phyloP scores from a whole-genome alignment of 2,113 vertebrate genomes.

The Capreolus pygargus region DNA sequence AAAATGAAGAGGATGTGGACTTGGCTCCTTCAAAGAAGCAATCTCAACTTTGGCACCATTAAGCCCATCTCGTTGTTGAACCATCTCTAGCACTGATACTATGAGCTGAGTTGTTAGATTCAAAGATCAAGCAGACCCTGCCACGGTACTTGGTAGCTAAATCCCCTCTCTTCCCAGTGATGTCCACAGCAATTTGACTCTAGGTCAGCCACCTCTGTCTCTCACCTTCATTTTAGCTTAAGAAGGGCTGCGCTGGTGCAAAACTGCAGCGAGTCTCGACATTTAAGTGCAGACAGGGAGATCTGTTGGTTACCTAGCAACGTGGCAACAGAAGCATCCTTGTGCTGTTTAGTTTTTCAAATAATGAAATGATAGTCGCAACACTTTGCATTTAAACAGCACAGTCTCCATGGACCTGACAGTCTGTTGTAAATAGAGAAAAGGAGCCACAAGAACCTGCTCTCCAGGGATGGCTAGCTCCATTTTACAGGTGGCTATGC shows the following conservation, averaged over 20 bases:
- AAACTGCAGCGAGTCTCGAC: background rate
- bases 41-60: background rate
- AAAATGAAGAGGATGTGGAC: background rate
- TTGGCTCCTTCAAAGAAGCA: background rate
- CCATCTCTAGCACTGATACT: background rate
- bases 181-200: background rate
- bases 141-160: background rate
- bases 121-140: background rate
- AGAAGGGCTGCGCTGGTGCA: background rate
- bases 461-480: background rate
- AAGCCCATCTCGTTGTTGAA: background rate
- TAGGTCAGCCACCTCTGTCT: background rate
- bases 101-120: background rate
- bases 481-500: conserved; percentile 24
- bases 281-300: conserved; percentile 15
- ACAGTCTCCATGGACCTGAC: background rate
- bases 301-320: conserved; percentile 67
- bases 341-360: background rate
- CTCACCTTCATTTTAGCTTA: background rate
- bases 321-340: background rate
- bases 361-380: conserved; percentile 62
- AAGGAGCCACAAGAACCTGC: background rate
- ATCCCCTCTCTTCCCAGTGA: background rate
- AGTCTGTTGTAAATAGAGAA: conserved; percentile 12
- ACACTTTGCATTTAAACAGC: conserved; percentile 54